Conservation (phyloP, 1,140 invertebrate species). For the Drosophila nannoptera region DNA sequence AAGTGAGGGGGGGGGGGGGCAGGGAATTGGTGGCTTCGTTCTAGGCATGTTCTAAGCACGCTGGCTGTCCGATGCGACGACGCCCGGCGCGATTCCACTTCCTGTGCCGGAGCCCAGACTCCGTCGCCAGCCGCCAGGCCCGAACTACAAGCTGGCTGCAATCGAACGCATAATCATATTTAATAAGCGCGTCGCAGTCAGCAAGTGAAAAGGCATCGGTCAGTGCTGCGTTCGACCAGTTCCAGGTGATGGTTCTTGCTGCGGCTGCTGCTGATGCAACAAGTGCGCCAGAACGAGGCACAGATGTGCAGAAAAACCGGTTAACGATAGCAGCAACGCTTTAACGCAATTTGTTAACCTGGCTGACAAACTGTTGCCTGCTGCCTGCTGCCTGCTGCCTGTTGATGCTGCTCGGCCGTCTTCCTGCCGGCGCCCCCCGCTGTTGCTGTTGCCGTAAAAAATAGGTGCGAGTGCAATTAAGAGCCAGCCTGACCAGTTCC, state of each 20-base stretch:
- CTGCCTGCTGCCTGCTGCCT: conserved; percentile 56
- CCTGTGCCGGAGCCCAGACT: conserved; percentile 47
- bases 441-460: conserved; percentile 29
- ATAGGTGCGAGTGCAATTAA: conserved; percentile 74
- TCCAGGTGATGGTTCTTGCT: conserved; percentile 26
- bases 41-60: conserved; percentile 33
- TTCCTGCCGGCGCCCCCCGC: background rate
- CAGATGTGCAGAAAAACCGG: conserved; percentile 73
- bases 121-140: conserved; percentile 17
- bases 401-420: conserved; percentile 28
- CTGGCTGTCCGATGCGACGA: conserved; percentile 69
- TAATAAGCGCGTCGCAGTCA: conserved; percentile 68
- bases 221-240: conserved; percentile 19
- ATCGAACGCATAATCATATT: conserved; percentile 78
- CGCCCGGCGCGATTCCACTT: conserved; percentile 69
- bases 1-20: background rate
- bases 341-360: conserved; percentile 76
- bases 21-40: conserved; percentile 14
- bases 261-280: conserved; percentile 57
- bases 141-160: conserved; percentile 46
- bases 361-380: conserved; percentile 73
- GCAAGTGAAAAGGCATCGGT: conserved; percentile 40
- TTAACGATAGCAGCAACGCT: conserved; percentile 48
- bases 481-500: conserved; percentile 55
- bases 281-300: conserved; percentile 66